Conservation (phyloP, 2,888 invertebrate genomes). For the Bombylius major region DNA sequence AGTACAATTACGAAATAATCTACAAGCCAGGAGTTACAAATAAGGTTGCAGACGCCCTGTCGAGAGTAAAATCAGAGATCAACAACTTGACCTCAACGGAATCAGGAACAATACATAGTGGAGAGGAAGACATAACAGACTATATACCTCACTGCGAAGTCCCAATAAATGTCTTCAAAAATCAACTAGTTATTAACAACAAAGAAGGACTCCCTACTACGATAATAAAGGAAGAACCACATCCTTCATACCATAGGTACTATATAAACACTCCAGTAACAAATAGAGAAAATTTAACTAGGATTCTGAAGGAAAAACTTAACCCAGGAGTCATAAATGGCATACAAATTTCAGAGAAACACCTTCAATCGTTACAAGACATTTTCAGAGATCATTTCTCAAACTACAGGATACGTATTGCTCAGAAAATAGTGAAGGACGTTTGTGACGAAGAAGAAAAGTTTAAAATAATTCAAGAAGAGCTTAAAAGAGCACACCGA, state of each 20-base stretch:
- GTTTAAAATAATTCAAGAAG: constrained; percentile 2
- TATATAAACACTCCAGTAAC: neutral
- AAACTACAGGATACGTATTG: constrained; percentile 3
- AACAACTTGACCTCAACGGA: neutral
- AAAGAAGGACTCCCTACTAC: neutral
- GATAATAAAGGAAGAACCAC: neutral
- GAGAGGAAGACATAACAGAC: neutral
- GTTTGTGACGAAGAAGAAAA: neutral
- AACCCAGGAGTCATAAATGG: constrained; percentile 1
- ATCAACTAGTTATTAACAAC: neutral
- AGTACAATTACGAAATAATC: constrained; percentile 9
- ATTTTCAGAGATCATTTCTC: constrained; percentile 1
- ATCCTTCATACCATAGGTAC: neutral
- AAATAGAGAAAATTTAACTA: neutral
- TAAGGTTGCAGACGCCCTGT: constrained; percentile 3
- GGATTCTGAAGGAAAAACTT: constrained; percentile 3
- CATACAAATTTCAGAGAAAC: constrained; percentile 1
- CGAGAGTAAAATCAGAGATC: neutral
- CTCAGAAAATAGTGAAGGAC: neutral
- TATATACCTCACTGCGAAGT: neutral
- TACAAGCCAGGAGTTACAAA: constrained; percentile 1
- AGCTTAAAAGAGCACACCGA: constrained; percentile 5
- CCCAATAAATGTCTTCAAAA: neutral
- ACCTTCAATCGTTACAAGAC: constrained; percentile 1
- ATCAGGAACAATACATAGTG: neutral